A percentile compares a stretch with the other conserved stretches of the same genome.
Conservation (phyloP, 2,797 vertebrate genomes). For the Eutrigla gurnardus region DNA sequence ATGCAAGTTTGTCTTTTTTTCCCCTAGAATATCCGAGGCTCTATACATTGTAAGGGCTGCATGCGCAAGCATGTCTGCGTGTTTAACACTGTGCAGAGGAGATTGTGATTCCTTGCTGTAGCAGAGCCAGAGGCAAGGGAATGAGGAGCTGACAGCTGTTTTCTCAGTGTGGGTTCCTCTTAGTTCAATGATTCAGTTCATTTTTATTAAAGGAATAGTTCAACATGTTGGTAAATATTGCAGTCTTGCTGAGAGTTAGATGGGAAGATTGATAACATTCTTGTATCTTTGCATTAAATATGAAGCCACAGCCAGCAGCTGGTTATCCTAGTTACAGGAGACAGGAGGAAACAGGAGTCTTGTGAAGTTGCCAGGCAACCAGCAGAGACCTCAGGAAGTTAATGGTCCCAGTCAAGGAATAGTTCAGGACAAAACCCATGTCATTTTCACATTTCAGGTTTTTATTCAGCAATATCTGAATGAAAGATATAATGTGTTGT, state of each 20-base stretch:
- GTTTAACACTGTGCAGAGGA: conserved; percentile 29
- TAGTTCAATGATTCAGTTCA: conserved; percentile 1
- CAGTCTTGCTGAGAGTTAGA: not conserved
- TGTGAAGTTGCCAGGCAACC: conserved; percentile 37
- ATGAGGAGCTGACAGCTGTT: conserved; percentile 29
- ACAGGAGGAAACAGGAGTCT: conserved; percentile 9
- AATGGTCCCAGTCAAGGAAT: not conserved
- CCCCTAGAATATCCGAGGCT: not conserved
- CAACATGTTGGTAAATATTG: conserved; percentile 10
- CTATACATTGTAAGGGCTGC: conserved; percentile 15
- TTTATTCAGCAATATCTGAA: not conserved
- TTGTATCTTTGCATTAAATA: not conserved
- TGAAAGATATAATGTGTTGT: not conserved
- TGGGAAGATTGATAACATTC: not conserved
- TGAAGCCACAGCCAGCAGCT: conserved; percentile 4
- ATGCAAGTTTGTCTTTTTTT: conserved; percentile 24
- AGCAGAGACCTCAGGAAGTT: not conserved
- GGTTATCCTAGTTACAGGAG: not conserved
- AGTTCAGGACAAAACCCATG: not conserved
- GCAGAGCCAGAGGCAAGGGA: conserved; percentile 17
- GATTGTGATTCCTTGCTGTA: conserved; percentile 10
- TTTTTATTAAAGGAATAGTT: conserved; percentile 23
- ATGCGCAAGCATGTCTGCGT: conserved; percentile 25
- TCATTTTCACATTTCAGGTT: not conserved
- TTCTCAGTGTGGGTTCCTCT: conserved; percentile 11